Evolutionary conservation across 37 sponge, comb jelly and placozoan species (phyloP), one percentile per base, ranked within the genome.

Genomic region (Theonella swinhoei): DNA sequence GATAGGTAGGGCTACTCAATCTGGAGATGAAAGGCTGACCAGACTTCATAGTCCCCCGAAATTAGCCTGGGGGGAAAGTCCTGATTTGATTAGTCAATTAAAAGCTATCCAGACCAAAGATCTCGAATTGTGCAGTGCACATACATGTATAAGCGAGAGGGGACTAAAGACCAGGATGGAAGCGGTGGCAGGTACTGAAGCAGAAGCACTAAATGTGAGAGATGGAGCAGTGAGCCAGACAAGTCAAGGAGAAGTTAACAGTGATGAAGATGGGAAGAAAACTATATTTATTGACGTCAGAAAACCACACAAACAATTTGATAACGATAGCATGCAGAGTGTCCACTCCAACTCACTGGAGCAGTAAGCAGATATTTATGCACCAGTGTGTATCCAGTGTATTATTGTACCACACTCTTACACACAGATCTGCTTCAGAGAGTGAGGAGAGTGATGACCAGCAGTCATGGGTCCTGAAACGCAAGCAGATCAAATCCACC

Each of bases 381-480:
- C n/a, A n/a, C n/a, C n/a, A n/a, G n/a, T n/a, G n/a, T n/a, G n/a
- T n/a, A n/a, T n/a, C n/a, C n/a, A n/a, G n/a, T n/a, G n/a, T n/a
- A n/a, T n/a, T n/a, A n/a, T n/a, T n/a, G n/a, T n/a, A n/a, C n/a
- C n/a, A n/a, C n/a, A n/a, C n/a, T n/a, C n/a, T n/a, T n/a, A n/a
- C n/a, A n/a, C 17, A 23, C 79, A 65, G 64, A 29, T 78, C 79
- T 26, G 42, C 9, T 40, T 72, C 82, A 37, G 84, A 83, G 30
- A 75, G 76, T 75, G 84, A 74, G 36, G 83, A 82, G 3, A 78
- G 65, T 64, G 84, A 83, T 28, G 84, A 74, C 40, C 76, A 74
- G 25, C 42, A 74, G 25, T n/a, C 76, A 0, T 83, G 84, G 84
- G 34, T 32, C 5, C 3, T 26, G 11, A 64, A 75, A 42, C 3